Percentiles rank a stretch among this genome's conserved stretches.
Conservation (phyloP, 2,113 vertebrate species). For the Motacilla tschutschensis region DNA sequence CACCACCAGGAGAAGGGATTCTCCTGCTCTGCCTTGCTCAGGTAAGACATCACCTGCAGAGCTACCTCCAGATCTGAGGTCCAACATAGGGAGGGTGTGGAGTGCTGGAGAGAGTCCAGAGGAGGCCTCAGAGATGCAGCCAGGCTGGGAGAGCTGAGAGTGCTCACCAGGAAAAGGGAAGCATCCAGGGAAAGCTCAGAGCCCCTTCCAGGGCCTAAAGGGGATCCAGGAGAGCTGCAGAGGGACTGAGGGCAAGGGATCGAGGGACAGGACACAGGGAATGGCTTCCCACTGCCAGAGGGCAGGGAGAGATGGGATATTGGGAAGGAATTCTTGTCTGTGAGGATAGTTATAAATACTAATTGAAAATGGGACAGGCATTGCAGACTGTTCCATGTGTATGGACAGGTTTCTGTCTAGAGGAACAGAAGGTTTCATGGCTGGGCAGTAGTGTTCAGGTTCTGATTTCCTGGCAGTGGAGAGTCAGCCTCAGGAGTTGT, state of each 20-base stretch:
- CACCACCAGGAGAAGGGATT: neutral
- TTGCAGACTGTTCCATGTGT: fast-evolving
- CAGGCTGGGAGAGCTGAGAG: neutral
- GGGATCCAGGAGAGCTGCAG: neutral
- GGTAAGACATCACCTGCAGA: neutral
- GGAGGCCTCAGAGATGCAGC: neutral
- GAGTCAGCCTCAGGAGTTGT: neutral
- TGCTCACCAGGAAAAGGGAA: neutral
- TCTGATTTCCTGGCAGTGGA: neutral
- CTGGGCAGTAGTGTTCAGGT: neutral
- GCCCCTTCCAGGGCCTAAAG: neutral
- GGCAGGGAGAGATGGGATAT: fast-evolving
- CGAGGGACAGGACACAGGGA: neutral
- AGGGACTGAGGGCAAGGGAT: neutral
- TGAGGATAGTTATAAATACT: neutral
- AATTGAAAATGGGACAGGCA: neutral
- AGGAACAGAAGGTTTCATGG: neutral
- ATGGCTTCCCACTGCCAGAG: neutral
- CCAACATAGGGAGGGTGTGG: neutral
- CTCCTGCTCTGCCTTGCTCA: neutral
- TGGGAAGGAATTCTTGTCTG: neutral
- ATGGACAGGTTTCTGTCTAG: fast-evolving
- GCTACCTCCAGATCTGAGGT: neutral
- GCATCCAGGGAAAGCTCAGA: neutral
- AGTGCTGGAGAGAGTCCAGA: neutral